Conservation (phyloP, 2,797 vertebrate species). For the Spatula versicolor region DNA sequence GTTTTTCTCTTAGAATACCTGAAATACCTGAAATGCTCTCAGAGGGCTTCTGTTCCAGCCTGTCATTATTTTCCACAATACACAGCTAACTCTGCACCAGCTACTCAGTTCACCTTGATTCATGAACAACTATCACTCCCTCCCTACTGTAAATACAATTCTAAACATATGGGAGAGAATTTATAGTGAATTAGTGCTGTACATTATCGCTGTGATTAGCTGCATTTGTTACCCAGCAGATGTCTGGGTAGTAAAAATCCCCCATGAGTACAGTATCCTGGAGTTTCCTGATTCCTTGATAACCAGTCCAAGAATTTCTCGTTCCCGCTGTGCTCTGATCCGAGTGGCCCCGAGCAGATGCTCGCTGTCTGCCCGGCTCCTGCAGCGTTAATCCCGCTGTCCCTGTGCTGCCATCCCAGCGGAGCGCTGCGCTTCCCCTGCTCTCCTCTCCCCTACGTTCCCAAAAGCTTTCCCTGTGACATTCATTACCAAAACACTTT, state of each 20-base stretch:
- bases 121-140: slow-evolving; percentile 25
- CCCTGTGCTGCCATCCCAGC: background rate
- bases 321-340: slow-evolving; percentile 41
- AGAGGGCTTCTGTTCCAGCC: background rate
- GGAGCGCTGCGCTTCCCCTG: background rate
- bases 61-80: background rate
- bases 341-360: slow-evolving; percentile 56
- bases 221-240: slow-evolving; percentile 64
- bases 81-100: background rate
- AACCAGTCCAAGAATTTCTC: slow-evolving; percentile 56
- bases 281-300: slow-evolving; percentile 55
- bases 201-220: slow-evolving; percentile 44
- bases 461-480: background rate
- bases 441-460: background rate
- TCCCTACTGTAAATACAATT: slow-evolving; percentile 57
- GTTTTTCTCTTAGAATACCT: background rate
- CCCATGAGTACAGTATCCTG: slow-evolving; percentile 48
- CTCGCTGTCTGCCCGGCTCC: background rate
- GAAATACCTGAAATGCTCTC: background rate
- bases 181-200: background rate
- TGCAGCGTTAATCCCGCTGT: background rate
- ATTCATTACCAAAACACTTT: background rate
- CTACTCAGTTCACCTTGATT: slow-evolving; percentile 28
- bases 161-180: slow-evolving; percentile 57
- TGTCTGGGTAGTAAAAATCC: slow-evolving; percentile 62